A percentile compares a stretch with the other conserved stretches of the same genome.
Conservation (phyloP, 2,113 vertebrate genomes). For the Hemichromis elongatus region DNA sequence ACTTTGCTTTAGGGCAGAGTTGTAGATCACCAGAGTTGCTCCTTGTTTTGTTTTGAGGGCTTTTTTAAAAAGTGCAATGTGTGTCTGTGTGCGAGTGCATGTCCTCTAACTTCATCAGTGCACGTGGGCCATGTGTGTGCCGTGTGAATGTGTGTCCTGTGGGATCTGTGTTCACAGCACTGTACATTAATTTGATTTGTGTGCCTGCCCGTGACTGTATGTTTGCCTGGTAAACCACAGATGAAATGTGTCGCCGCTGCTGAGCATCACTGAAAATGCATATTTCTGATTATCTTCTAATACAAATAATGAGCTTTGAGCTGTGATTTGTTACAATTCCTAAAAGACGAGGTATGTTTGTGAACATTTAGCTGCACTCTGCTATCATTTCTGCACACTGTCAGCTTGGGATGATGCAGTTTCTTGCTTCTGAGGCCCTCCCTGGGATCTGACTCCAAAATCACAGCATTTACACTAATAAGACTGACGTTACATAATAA, state of each 20-base stretch:
- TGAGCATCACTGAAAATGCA: background rate
- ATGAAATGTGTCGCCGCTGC: background rate
- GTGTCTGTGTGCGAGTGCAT: background rate
- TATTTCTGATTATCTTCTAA: background rate
- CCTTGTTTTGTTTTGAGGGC: background rate
- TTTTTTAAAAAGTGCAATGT: background rate
- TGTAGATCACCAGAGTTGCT: conserved; percentile 26
- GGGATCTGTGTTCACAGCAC: conserved; percentile 9
- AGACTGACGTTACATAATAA: background rate
- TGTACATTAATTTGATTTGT: conserved; percentile 6
- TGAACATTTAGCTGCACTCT: background rate
- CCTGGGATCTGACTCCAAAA: background rate
- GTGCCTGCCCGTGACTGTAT: background rate
- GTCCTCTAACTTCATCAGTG: conserved; percentile 5
- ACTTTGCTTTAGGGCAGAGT: conserved; percentile 21
- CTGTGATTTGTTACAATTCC: background rate
- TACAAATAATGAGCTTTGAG: background rate
- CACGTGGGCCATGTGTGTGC: background rate
- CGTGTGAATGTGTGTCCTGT: conserved; percentile 6
- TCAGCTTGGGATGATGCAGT: background rate
- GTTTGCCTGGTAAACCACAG: background rate
- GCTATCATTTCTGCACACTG: background rate
- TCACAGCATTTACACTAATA: background rate
- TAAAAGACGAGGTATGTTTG: background rate
- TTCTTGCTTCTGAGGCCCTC: background rate